phyloP scores from a whole-genome alignment of 2,888 invertebrate genomes.

The Aleiodes leptofemur region DNA sequence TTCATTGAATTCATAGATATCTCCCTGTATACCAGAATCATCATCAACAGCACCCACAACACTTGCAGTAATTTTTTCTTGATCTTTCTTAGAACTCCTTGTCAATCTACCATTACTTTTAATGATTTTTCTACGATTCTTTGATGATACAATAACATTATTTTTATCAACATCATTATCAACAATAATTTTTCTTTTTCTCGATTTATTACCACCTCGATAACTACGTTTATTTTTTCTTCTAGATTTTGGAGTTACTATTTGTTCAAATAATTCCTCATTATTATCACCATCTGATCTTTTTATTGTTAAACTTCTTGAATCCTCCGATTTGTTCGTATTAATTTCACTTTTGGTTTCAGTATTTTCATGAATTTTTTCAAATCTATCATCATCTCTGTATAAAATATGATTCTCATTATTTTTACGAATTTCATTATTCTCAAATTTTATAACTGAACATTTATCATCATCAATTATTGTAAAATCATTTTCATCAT shows the following conservation, averaged over 20 bases:
- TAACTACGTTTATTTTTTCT: constrained; percentile 63
- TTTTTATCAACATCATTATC: constrained; percentile 33
- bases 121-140: constrained; percentile 50
- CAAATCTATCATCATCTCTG: constrained; percentile 36
- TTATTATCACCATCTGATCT: constrained; percentile 55
- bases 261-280: constrained; percentile 46
- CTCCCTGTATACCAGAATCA: constrained; percentile 74
- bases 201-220: constrained; percentile 51
- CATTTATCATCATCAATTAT: constrained; percentile 1
- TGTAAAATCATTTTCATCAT: constrained; percentile 11
- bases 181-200: constrained; percentile 39
- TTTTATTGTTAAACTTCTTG: constrained; percentile 65
- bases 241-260: constrained; percentile 55
- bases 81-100: constrained; percentile 67
- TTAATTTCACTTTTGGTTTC: constrained; percentile 34
- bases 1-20: constrained; percentile 78
- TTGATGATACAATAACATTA: constrained; percentile 34
- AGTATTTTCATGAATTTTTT: constrained; percentile 30
- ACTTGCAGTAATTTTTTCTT: constrained; percentile 50
- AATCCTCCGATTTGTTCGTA: constrained; percentile 64
- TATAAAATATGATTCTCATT: constrained; percentile 33
- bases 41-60: constrained; percentile 71
- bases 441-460: not conserved
- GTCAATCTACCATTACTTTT: constrained; percentile 66
- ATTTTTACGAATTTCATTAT: not conserved